Evolutionary conservation across 2,797 vertebrate genomes (phyloP).

Genomic region (Fringilla coelebs): DNA sequence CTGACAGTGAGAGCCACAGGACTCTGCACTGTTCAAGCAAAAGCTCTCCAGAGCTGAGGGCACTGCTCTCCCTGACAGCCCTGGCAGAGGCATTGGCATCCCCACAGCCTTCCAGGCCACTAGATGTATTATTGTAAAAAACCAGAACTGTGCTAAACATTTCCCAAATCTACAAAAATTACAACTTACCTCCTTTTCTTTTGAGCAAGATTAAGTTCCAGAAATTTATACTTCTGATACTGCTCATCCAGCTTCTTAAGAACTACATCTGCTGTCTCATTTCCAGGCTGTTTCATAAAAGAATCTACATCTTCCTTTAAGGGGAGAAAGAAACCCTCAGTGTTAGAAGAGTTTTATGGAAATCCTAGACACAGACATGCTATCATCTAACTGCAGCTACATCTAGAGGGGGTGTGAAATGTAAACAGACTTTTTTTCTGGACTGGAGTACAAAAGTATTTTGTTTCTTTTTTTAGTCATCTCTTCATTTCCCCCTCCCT

Average conservation of each 20-base stretch:
- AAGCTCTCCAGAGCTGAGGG: background rate
- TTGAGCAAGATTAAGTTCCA: slow-evolving; percentile 97
- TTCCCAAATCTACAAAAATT: background rate
- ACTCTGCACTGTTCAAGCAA: background rate
- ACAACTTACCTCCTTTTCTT: slow-evolving; percentile 90
- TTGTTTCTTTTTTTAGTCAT: background rate
- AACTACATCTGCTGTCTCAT: slow-evolving; percentile 90
- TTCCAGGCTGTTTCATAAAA: slow-evolving; percentile 95
- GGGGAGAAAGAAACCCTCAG: slow-evolving; percentile 43
- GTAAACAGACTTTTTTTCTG: background rate
- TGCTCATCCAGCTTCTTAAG: slow-evolving; percentile 94
- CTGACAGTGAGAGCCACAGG: background rate
- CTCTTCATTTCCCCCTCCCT: background rate
- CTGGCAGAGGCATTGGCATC: background rate
- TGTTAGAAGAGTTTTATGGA: slow-evolving; percentile 15
- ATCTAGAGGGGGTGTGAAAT: background rate
- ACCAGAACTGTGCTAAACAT: background rate
- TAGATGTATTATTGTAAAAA: background rate
- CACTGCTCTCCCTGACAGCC: rapidly evolving
- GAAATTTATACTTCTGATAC: slow-evolving; percentile 99
- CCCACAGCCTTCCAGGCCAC: rapidly evolving
- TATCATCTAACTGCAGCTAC: background rate
- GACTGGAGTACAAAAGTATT: background rate
- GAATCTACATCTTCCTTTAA: slow-evolving; percentile 95
- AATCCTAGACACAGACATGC: background rate